Evolutionary conservation across 1,140 invertebrate species (phyloP).

Genomic region (Ips nitidus): DNA sequence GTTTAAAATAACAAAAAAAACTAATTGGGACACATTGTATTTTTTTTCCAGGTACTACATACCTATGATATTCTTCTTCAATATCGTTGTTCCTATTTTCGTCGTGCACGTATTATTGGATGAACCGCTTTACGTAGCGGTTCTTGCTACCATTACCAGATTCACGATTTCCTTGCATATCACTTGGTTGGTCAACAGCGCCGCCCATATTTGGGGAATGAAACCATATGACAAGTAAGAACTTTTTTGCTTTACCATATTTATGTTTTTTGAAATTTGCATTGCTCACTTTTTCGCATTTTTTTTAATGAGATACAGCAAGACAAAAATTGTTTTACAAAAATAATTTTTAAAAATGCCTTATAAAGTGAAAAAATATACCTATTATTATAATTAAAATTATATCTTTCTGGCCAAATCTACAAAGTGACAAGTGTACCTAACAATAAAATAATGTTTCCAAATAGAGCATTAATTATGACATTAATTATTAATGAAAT

Average conservation of each 20-base stretch:
- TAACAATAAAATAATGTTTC: no score
- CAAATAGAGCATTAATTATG: no score
- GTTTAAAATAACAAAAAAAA: background rate
- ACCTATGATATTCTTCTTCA: slow-evolving; percentile 66
- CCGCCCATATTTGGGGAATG: slow-evolving; percentile 73
- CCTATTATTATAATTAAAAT: no score
- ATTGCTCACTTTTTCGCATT: no score
- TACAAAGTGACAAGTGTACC: no score
- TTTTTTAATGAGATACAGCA: no score
- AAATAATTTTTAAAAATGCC: no score
- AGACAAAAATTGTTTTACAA: no score
- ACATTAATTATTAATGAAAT: no score
- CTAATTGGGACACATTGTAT: background rate
- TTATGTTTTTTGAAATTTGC: background rate
- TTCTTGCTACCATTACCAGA: slow-evolving; percentile 60
- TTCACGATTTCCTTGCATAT: slow-evolving; percentile 66
- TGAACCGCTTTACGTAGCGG: slow-evolving; percentile 58
- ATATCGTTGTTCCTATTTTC: slow-evolving; percentile 73
- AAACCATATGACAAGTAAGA: slow-evolving; percentile 74
- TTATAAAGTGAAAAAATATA: no score
- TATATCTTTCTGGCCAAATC: no score
- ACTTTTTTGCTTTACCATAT: slow-evolving; percentile 33
- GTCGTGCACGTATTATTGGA: slow-evolving; percentile 63
- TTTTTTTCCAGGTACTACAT: slow-evolving; percentile 65
- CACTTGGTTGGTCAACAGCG: slow-evolving; percentile 80